Evolutionary conservation across 2,113 vertebrate species (phyloP), one percentile per base, ranked within the genome.

Genomic region (Cephalopholis sonnerati): DNA sequence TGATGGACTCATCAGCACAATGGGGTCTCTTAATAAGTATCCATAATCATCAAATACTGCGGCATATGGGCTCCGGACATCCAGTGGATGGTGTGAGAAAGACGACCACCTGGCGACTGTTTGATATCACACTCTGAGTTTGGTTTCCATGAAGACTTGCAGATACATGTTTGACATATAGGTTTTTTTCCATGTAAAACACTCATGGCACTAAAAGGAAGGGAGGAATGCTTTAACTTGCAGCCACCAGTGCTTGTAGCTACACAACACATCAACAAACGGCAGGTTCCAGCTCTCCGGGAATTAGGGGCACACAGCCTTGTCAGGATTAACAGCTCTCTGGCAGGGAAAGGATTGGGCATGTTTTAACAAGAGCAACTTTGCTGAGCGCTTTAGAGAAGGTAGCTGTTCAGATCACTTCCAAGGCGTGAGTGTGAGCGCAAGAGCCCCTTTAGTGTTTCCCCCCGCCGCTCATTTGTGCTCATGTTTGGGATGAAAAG

Each of bases 361-460:
- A 78, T 82, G 89, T 91, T 91, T 86, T 90, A 87, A 90, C 91
- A 83, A 74, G 90, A 88, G 65, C 77, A 81, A 82, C 83, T 81
- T 57, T 4, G 20, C 84, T 39, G 61, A 83, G 77, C 17, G 2
- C 77, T 91, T 82, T 54, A 73, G 57, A 86, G 77, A 70, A 79
- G 7, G 54, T 74, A 18, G 71, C 61, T 71, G 70, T 74, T 79
- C 63, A 70, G 58, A 81, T 89, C 70, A 65, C 72, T 86, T 87
- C 78, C 80, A 73, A 80, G 63, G 66, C 41, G 11, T 15, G 22
- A 71, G 46, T 9, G 53, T 25, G 73, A 68, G 55, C 29, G 20
- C 17, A 41, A 15, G 53, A 81, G 77, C 58, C 32, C 25, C 54
- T 61, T 63, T 22, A 20, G 69, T 64, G 59, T 58, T n/a, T 32